phyloP scores from a whole-genome alignment of 2,113 vertebrate genomes.

The Austrofundulus limnaeus region DNA sequence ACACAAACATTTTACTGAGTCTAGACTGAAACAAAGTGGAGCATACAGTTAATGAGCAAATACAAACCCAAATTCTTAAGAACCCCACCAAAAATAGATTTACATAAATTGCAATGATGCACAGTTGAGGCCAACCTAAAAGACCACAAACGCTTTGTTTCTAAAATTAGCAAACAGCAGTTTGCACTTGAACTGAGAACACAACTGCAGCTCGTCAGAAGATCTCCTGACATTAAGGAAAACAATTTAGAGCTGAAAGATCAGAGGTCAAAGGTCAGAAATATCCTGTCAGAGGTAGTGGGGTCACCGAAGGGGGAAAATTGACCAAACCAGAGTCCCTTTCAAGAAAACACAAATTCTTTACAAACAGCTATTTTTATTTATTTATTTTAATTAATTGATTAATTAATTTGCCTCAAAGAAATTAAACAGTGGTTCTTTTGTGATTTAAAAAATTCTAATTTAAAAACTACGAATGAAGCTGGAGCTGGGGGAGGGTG shows the following conservation, averaged over 20 bases:
- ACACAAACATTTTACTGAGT: not conserved
- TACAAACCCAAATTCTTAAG: too few species aligned
- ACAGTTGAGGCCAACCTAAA: not conserved
- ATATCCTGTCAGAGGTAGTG: conserved; percentile 60
- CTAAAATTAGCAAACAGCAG: conserved; percentile 18
- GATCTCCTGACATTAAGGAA: conserved; percentile 70
- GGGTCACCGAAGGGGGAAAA: conserved; percentile 42
- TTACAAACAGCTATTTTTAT: conserved; percentile 6
- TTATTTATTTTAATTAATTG: too few species aligned
- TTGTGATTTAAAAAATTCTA: conserved; percentile 38
- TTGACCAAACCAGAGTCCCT: conserved; percentile 29
- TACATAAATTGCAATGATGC: not conserved
- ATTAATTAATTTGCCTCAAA: too few species aligned
- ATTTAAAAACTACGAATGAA: conserved; percentile 21
- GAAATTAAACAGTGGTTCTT: not conserved
- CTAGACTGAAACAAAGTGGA: too few species aligned
- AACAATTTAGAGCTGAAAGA: conserved; percentile 74
- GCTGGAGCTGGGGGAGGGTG: conserved; percentile 22
- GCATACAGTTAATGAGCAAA: not conserved
- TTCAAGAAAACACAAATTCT: conserved; percentile 5
- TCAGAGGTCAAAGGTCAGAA: conserved; percentile 77
- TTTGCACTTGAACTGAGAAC: conserved; percentile 49
- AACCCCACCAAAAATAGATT: too few species aligned
- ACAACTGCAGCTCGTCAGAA: conserved; percentile 73
- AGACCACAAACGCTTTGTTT: conserved; percentile 7